Evolutionary conservation across 2,888 invertebrate species (phyloP).

Genomic region (Heliconius erato): DNA sequence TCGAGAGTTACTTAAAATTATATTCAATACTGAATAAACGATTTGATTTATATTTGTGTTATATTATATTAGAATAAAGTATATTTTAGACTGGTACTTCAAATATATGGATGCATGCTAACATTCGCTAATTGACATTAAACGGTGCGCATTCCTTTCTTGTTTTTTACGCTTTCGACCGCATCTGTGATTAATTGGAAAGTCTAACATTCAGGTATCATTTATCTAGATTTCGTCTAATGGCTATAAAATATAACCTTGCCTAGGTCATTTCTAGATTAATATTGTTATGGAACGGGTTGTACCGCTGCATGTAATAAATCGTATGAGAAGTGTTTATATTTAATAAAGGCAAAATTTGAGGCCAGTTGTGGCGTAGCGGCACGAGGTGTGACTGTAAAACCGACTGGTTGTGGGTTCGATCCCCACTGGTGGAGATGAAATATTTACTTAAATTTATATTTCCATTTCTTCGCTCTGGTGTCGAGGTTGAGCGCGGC

Average conservation of each 20-base stretch:
- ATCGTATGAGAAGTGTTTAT: background rate
- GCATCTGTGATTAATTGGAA: conserved; percentile 61
- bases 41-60: background rate
- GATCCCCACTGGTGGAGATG: no score
- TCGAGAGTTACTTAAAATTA: background rate
- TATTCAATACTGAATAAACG: background rate
- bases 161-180: conserved; percentile 65
- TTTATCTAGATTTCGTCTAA: conserved; percentile 20
- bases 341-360: background rate
- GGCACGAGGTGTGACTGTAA: no score
- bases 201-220: conserved; percentile 50
- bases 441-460: no score
- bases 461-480: no score
- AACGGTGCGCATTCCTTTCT: conserved; percentile 74
- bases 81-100: conserved; percentile 2
- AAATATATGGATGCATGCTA: conserved; percentile 45
- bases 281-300: background rate
- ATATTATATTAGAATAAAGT: conserved; percentile 13
- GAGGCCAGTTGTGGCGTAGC: no score
- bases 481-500: no score
- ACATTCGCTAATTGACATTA: conserved; percentile 75
- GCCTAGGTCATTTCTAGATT: conserved; percentile 8
- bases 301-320: conserved; percentile 4
- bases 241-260: conserved; percentile 10
- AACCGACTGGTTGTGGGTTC: no score